Base-by-base conservation (phyloP, 2,113 vertebrate genomes). In the Melanotaenia duboulayi region DNA sequence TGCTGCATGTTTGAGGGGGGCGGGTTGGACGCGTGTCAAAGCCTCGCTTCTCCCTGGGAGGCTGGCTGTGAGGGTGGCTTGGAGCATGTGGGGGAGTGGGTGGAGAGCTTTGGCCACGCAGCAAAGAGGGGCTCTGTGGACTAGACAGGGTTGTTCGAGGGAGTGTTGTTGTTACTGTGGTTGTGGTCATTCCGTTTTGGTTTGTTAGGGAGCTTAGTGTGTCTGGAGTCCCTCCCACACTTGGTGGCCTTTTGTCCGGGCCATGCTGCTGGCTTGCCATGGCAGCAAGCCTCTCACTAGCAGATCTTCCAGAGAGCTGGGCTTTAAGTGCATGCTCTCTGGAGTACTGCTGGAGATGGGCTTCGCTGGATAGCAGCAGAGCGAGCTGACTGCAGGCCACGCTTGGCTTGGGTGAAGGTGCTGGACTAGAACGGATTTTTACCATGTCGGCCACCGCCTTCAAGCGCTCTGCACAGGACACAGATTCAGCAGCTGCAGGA, bases 321-420 rank as follows among this genome's bases (percentile, higher is more conserved):
- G 97, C 96, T 94, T 98, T 99, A 76, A 99, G 90, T 61, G 97
- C 95, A 17, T 99, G 98, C 90, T 98, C 98, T 85, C 96, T 94
- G 61, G 97, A 98, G 88, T 99, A 99, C 89, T 99, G 97, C 91
- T 99, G 97, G 78, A 99, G 91, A 89, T 99, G 97, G 65, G 97
- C 97, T 88, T 99, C 98, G 8, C 98, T 99, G n/a, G 98, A 99
- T 46, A 99, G 95, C 44, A 99, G 92, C 48, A 99, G 88, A 11
- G 98, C 98, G 57, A 99, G 88, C 48, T 99, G 98, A 90, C 98
- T 99, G 84, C 98, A 99, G 7, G 97, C 97, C 24, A 98, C 94
- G 5, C 97, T 99, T 65, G 98, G 98, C 81, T 98, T 98, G 4
- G 98, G 98, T 0, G 97, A 99, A 60, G 96, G 92, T 57, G 95